Base-by-base conservation (phyloP, 2,797 vertebrate genomes). In the Darevskia mixta region DNA sequence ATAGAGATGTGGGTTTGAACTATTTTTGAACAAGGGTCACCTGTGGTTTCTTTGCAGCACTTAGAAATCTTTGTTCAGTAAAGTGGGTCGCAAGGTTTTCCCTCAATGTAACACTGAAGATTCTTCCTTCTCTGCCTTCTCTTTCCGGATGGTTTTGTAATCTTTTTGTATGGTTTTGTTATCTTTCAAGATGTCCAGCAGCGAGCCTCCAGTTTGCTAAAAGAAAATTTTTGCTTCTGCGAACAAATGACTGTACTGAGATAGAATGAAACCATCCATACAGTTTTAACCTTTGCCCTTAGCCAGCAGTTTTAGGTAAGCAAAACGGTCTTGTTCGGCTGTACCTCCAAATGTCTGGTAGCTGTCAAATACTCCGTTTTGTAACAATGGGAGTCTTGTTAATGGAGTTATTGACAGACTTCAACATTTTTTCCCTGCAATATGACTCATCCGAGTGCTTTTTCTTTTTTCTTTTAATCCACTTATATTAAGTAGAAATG, bases 21-120 rank as follows among this genome's bases (percentile, higher is more conserved):
- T 71, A 82, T 71, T 8, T 94, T 73, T 86, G 86, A 92, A 85
- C 80, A 73, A n/a, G 73, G 61, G 38, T 93, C 90, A 86, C 85
- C 89, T 64, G 0, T 27, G 84, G 89, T 80, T 94, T 85, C 77
- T 82, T 41, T 86, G 41, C 92, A 88, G 90, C 79, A 85, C 81
- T 72, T 82, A 10, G 89, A 83, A 71, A 86, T 81, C 0, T 0
- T 4, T 77, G 75, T 3, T 49, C 69, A 49, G 81, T 25, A 29
- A 88, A 94, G 88, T 38, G 72, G 4, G 3, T 81, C 72, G 49
- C 43, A 87, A 29, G 0, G 85, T 80, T 88, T 76, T 2, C n/a
- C 0, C 67, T 80, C 9, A 0, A 23, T 91, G 83, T 90, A 66
- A 43, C 66, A 78, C 3, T 69, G 8, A 85, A 87, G 10, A 58